Base-by-base conservation (phyloP, 2,113 vertebrate genomes). In the Andinoacara biseriatus region DNA sequence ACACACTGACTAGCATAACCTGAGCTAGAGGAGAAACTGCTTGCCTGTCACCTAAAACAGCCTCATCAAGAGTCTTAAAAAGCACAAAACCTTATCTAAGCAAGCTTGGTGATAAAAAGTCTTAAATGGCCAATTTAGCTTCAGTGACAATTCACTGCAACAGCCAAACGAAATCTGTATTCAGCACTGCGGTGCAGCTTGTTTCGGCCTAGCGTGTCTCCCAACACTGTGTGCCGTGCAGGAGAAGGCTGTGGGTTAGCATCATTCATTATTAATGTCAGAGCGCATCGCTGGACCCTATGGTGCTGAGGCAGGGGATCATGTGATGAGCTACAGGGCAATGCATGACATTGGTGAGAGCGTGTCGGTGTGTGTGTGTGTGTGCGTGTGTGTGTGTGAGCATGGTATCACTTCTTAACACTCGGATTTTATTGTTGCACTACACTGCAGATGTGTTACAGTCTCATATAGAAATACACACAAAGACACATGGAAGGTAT, bases 241-340 rank as follows among this genome's bases (percentile, higher is more conserved):
- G 29, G 49, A 65, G 62, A 67, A 69, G 69, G 78, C 75, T 75
- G 60, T 63, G 88, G 76, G 80, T 80, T 83, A n/a, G 82, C 59
- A 74, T 85, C 67, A 86, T 92, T 87, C 74, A 92, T 91, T 83
- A 90, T 92, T 89, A 60, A 90, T 91, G 81, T 79, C 81, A 69
- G 78, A 67, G 84, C 20, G 22, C 82, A 87, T 76, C 52, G 24
- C 58, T 49, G 83, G 85, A 81, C 82, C 59, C 80, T 35, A 60
- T 33, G 31, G 81, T 83, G 91, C 87, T 75, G 83, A 88, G 38
- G 72, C 35, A 59, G 60, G 76, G 40, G 43, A 72, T 81, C 62
- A 76, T 76, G 87, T 85, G 82, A 86, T 75, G 54, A 49, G 60
- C 79, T 79, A 69, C 38, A n/a, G 81, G 81, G 79, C 17, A 65